These are phyloP conservation scores for Tromatobia lineatoria DNA, from an alignment of 2,888 invertebrate species.

Conservation along the genomic window DNA sequence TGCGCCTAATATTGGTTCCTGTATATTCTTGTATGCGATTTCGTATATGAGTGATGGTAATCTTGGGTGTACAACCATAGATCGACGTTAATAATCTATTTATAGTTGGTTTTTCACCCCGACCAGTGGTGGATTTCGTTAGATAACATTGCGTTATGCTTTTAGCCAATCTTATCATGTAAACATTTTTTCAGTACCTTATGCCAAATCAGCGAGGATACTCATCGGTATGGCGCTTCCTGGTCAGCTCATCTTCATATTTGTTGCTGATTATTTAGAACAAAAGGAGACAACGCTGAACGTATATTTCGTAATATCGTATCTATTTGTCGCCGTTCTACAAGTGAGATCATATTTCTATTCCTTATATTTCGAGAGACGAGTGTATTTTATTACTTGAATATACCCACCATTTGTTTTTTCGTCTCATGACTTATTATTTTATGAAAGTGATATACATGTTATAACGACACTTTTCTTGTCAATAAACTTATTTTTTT, in stretches of 20 bases:
- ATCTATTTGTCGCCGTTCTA: conserved; percentile 91
- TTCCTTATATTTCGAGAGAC: neutral
- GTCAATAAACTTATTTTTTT: too few species aligned
- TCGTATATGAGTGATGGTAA: too few species aligned
- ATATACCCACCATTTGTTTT: neutral
- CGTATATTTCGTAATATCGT: conserved; percentile 92
- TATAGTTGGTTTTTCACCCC: too few species aligned
- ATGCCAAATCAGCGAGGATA: conserved; percentile 94
- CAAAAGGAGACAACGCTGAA: conserved; percentile 88
- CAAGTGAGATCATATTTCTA: conserved; percentile 87
- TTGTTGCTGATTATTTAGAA: conserved; percentile 91
- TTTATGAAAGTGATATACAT: too few species aligned
- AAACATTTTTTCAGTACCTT: conserved; percentile 88
- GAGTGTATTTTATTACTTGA: neutral
- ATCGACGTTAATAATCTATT: too few species aligned
- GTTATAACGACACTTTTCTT: too few species aligned
- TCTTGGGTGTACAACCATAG: too few species aligned
- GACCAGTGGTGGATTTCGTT: too few species aligned
- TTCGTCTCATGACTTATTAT: too few species aligned
- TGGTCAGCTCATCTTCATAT: conserved; percentile 94
- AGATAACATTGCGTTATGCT: too few species aligned
- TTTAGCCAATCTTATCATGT: neutral
- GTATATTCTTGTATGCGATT: too few species aligned
- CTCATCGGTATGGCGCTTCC: conserved; percentile 93
- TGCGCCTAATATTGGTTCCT: too few species aligned